A percentile compares a stretch with the other conserved stretches of the same genome.
Evolutionary conservation across 2,113 vertebrate species (phyloP).

Genomic region (Rhegmatorhina hoffmannsi): DNA sequence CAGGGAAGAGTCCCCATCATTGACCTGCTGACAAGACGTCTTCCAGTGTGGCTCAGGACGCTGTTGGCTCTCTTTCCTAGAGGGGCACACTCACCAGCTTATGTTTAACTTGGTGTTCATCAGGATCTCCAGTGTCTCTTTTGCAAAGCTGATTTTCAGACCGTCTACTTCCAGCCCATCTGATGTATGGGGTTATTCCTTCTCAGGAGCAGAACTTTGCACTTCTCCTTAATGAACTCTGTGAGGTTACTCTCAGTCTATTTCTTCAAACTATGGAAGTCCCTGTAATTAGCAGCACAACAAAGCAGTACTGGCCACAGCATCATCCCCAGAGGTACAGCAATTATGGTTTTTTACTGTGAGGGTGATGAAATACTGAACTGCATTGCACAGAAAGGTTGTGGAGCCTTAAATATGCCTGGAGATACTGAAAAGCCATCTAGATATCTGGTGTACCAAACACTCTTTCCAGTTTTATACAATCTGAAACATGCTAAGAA

Average conservation of each 20-base stretch:
- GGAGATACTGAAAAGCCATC: not conserved
- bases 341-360: not conserved
- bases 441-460: not conserved
- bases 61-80: not conserved
- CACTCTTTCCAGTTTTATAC: not conserved
- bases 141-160: not conserved
- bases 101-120: not conserved
- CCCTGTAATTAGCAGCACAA: not conserved
- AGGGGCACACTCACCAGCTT: not conserved
- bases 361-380: not conserved
- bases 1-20: not conserved
- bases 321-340: not conserved
- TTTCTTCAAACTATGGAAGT: not conserved
- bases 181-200: not conserved
- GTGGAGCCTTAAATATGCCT: not conserved
- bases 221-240: not conserved
- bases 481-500: not conserved
- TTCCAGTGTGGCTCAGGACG: not conserved
- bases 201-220: not conserved
- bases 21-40: not conserved
- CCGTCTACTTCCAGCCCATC: not conserved
- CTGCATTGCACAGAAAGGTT: accelerated
- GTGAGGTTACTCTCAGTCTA: not conserved
- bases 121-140: not conserved
- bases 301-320: not conserved